Percentiles rank a stretch among this genome's conserved stretches.
Evolutionary conservation across 2,888 invertebrate genomes (phyloP).

Genomic region (Diaperis boleti): DNA sequence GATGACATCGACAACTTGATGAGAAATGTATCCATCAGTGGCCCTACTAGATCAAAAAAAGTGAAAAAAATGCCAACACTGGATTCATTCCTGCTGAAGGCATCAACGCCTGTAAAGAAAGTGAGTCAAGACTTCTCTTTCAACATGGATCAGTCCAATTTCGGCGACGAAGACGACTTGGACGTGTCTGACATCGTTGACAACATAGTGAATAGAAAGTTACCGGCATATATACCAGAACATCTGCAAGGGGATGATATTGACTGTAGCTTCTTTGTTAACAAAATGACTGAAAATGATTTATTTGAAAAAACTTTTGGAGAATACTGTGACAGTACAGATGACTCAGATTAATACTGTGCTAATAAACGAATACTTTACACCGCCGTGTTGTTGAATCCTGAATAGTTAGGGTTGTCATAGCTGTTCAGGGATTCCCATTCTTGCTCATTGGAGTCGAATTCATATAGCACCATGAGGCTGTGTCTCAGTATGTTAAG

Average conservation of each 20-base stretch:
- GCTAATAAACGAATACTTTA: conserved; percentile 26
- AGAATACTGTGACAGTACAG: conserved; percentile 43
- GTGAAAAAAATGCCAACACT: conserved; percentile 48
- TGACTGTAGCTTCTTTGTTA: conserved; percentile 56
- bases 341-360: conserved; percentile 42
- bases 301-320: conserved; percentile 73
- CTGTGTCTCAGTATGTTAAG: conserved; percentile 72
- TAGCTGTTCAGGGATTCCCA: conserved; percentile 73
- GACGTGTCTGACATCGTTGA: conserved; percentile 71
- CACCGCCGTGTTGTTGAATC: conserved; percentile 36
- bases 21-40: conserved; percentile 40
- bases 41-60: conserved; percentile 43
- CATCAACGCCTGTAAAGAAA: conserved; percentile 54
- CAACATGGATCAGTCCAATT: conserved; percentile 56
- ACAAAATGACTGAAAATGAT: conserved; percentile 66
- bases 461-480: conserved; percentile 76
- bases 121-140: conserved; percentile 30
- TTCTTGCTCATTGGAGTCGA: conserved; percentile 77
- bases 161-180: conserved; percentile 64
- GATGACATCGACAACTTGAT: conserved; percentile 45
- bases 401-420: conserved; percentile 59
- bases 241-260: conserved; percentile 43
- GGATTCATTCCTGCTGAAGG: conserved; percentile 50
- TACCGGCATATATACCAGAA: conserved; percentile 50
- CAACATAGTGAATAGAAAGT: conserved; percentile 64